phyloP scores from a whole-genome alignment of 1,140 invertebrate species.

The Musca domestica region DNA sequence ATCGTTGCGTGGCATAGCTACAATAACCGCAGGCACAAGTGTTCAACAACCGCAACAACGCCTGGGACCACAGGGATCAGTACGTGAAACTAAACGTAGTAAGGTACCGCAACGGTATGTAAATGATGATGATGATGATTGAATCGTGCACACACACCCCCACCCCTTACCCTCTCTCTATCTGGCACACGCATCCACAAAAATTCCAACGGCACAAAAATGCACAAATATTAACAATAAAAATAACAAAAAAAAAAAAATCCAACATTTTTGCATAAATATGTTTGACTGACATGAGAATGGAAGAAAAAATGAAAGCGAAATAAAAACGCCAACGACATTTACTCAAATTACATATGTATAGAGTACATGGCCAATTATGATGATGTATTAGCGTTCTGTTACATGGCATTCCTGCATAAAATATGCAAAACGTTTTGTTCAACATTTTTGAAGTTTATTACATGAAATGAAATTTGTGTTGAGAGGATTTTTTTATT shows the following conservation, averaged over 20 bases:
- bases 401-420: background rate
- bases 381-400: background rate
- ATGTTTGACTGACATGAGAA: too few species aligned
- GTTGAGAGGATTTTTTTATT: too few species aligned
- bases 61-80: constrained; percentile 27
- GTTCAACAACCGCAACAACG: constrained; percentile 14
- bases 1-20: constrained; percentile 45
- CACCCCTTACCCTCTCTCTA: too few species aligned
- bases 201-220: background rate
- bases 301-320: background rate
- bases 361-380: constrained; percentile 17
- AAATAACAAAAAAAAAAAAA: background rate
- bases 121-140: constrained; percentile 15
- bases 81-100: constrained; percentile 37
- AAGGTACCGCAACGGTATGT: constrained; percentile 52
- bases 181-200: background rate
- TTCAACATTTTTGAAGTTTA: background rate
- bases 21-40: constrained; percentile 34
- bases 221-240: too few species aligned
- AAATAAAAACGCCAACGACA: background rate
- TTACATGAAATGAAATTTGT: background rate
- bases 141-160: too few species aligned
- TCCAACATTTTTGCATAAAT: background rate
- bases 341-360: background rate
- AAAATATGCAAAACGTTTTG: background rate